phyloP scores from a whole-genome alignment of 23 tunicate genomes.

The Trididemnum clinides region DNA sequence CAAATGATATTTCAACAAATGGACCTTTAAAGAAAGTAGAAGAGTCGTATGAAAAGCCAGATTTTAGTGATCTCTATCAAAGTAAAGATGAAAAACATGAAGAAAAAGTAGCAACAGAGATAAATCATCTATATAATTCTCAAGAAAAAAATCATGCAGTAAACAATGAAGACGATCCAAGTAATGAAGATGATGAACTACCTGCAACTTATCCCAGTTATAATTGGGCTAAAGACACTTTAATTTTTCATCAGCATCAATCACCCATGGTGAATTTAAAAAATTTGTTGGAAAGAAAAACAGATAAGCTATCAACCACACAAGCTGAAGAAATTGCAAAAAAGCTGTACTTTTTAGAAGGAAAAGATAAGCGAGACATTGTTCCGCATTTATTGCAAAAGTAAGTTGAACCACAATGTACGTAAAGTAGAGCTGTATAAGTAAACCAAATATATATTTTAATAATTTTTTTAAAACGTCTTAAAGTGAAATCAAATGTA shows the following conservation, averaged over 20 bases:
- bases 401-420: background rate
- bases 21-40: no score
- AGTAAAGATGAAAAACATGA: no score
- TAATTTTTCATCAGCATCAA: background rate
- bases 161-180: background rate
- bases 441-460: no score
- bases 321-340: constrained; percentile 14
- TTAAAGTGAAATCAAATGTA: no score
- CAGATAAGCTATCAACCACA: background rate
- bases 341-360: background rate
- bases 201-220: no score
- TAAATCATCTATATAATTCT: background rate
- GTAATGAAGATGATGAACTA: background rate
- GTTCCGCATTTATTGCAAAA: constrained; percentile 2
- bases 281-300: background rate
- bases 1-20: background rate
- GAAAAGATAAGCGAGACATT: background rate
- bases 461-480: no score
- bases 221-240: background rate
- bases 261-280: background rate
- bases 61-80: no score
- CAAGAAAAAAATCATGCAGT: background rate
- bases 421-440: background rate
- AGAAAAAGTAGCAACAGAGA: background rate
- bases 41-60: no score